Conservation (phyloP, 2,888 invertebrate species). For the Scaptomyza cyrtandrae region DNA sequence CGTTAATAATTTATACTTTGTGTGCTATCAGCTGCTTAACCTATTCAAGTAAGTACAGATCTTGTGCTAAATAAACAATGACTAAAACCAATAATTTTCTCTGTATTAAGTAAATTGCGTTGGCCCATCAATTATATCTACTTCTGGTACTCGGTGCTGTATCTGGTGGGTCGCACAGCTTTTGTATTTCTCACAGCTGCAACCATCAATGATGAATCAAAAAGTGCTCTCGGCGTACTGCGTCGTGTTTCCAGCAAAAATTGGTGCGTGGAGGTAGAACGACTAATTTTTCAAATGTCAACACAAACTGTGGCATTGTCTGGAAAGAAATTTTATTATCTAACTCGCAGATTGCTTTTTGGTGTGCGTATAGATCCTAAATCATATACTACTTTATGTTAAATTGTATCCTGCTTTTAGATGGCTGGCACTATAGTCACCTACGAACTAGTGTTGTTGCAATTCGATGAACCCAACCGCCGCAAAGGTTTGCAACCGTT, state of each 20-base stretch:
- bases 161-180: conserved; percentile 85
- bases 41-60: conserved; percentile 81
- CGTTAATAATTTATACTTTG: conserved; percentile 90
- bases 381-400: conserved; percentile 7
- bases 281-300: conserved; percentile 87
- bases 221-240: conserved; percentile 85
- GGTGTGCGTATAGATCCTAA: conserved; percentile 84
- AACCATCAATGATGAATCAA: conserved; percentile 86
- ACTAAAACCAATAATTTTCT: background rate
- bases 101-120: conserved; percentile 77
- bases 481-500: conserved; percentile 76
- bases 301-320: conserved; percentile 86
- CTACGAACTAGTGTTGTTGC: conserved; percentile 88
- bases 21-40: conserved; percentile 89
- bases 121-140: conserved; percentile 85
- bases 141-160: conserved; percentile 86
- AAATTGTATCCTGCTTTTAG: conserved; percentile 68
- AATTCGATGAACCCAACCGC: conserved; percentile 85
- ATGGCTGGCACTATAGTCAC: conserved; percentile 88
- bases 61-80: too few species aligned
- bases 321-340: conserved; percentile 87
- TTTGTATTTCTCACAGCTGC: conserved; percentile 86
- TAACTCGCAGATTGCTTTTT: conserved; percentile 86
- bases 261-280: conserved; percentile 85
- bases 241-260: conserved; percentile 80